These are phyloP conservation scores for Eristalis intricaria DNA, from an alignment of 2,888 invertebrate genomes.

Conservation along the genomic window DNA sequence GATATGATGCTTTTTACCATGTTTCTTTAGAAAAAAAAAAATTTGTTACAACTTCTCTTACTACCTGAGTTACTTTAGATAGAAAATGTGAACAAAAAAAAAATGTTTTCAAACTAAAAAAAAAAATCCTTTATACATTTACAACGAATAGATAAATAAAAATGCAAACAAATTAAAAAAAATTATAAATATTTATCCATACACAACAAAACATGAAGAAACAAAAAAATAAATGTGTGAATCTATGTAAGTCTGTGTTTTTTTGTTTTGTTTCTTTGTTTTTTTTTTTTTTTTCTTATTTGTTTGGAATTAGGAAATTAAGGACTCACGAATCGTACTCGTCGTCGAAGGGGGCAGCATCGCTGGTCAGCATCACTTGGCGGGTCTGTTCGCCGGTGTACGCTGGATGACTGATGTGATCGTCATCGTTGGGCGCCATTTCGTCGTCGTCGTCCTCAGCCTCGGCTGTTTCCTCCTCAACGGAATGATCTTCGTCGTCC, in stretches of 20 bases:
- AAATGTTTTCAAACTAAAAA: conserved; percentile 3
- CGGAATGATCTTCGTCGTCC: conserved; percentile 70
- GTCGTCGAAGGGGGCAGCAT: conserved; percentile 76
- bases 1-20: not conserved
- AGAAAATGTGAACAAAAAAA: not conserved
- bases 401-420: conserved; percentile 68
- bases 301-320: conserved; percentile 52
- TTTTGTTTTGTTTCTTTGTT: conserved; percentile 13
- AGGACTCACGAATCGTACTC: conserved; percentile 80
- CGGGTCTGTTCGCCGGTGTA: conserved; percentile 74
- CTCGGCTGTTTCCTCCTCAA: conserved; percentile 66
- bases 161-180: conserved; percentile 48
- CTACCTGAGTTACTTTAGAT: conserved; percentile 57
- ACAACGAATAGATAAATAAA: conserved; percentile 40
- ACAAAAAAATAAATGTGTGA: conserved; percentile 14
- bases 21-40: not conserved
- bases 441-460: conserved; percentile 73
- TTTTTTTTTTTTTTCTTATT: conserved; percentile 10
- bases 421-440: conserved; percentile 76
- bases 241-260: conserved; percentile 25
- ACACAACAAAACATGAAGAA: conserved; percentile 58
- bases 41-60: conserved; percentile 49
- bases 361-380: conserved; percentile 76
- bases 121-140: conserved; percentile 27
- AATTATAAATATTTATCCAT: conserved; percentile 37